Evolutionary conservation across 92 coral and sea anemone genomes (phyloP), one percentile per base, ranked within the genome.

Genomic region (Palythoa grandiflora): DNA sequence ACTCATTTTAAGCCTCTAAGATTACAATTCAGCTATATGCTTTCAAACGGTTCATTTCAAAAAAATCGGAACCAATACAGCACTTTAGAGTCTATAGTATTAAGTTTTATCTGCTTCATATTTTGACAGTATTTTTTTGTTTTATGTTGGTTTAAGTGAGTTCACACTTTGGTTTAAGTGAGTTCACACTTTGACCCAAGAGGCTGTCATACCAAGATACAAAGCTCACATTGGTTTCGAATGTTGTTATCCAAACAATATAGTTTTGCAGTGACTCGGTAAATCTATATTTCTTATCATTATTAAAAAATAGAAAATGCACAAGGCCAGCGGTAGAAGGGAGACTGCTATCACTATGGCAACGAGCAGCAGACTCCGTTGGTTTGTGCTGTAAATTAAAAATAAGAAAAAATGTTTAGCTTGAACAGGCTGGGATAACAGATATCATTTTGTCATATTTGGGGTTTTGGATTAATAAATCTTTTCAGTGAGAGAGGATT

Each of bases 211-310:
- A 55, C 17, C 61, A 11, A 55, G 11, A 55, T 55, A 55, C 15
- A 55, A 55, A 55, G 17, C 61, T 55, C 14, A 15, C 61, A 11
- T 15, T 55, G 61, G 14, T 55, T 55, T 55, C 61, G 2, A 8
- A 7, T 63, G 4, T 44, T 73, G 20, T 54, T 4, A 44, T 44
- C 50, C 7, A 44, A 78, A 8, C 85, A 80, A 20, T n/a, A 80
- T 39, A 35, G 55, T 80, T 50, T 80, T 80, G 72, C 85, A 80
- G 55, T 80, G 85, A 63, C 71, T 80, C 11, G 85, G 85, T 66
- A 80, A 39, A 15, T 80, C 85, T 40, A 80, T 44, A 17, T 80
- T 40, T 60, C 47, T 61, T 73, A 80, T 80, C 73, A 80, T 63
- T 61, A 73, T 0, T 1, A 63, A 73, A 63, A 61, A 19, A 73